Evolutionary conservation across 2,888 invertebrate species (phyloP).

Genomic region (Ochropleura plecta): DNA sequence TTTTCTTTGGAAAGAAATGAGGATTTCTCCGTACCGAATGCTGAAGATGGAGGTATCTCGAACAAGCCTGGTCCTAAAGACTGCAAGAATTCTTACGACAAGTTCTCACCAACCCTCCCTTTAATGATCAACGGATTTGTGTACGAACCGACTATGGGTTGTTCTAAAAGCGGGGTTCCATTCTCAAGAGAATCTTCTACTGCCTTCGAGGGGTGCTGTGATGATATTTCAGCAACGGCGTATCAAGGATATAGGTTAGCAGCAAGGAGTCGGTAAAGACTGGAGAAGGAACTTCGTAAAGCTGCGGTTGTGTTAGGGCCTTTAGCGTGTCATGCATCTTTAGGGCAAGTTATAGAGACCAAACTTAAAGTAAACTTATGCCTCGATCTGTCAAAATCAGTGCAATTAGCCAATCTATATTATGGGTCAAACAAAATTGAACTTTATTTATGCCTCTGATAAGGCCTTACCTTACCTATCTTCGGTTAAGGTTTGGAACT

Average conservation of each 20-base stretch:
- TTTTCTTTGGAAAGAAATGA: slow-evolving; percentile 40
- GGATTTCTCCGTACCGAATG: neutral
- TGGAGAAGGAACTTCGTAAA: neutral
- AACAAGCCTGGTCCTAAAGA: neutral
- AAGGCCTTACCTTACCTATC: neutral
- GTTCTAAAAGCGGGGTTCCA: neutral
- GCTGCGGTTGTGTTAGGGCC: too few relatives aligned
- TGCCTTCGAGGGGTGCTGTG: slow-evolving; percentile 4
- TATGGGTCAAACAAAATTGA: neutral
- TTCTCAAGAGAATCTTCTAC: neutral
- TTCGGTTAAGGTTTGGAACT: neutral
- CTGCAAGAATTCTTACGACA: neutral
- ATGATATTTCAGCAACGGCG: neutral
- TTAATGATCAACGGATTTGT: slow-evolving; percentile 24
- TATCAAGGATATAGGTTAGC: slow-evolving; percentile 43
- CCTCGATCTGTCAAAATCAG: neutral
- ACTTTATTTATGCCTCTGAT: neutral
- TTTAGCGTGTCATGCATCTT: neutral
- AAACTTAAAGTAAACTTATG: neutral
- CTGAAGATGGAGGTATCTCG: neutral
- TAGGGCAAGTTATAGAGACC: neutral
- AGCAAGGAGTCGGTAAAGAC: slow-evolving; percentile 2
- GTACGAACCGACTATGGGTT: slow-evolving; percentile 11
- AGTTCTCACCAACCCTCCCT: neutral
- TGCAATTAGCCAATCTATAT: neutral